phyloP scores from a whole-genome alignment of 2,797 vertebrate species.

The Squalus acanthias region DNA sequence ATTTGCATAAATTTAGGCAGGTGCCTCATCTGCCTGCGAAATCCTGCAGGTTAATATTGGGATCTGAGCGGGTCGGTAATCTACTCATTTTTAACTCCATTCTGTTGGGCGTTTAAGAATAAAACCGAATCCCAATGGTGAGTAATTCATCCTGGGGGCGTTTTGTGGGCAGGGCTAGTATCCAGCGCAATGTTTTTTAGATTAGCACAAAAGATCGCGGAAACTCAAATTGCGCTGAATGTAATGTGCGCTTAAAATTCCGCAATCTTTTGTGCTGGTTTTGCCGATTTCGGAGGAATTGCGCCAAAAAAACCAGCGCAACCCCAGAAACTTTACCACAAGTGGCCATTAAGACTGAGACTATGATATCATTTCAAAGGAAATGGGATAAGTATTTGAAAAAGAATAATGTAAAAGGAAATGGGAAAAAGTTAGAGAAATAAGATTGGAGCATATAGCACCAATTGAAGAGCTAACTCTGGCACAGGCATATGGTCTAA shows the following conservation, averaged over 20 bases:
- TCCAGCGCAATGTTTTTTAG: no score
- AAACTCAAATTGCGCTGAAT: no score
- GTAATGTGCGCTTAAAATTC: no score
- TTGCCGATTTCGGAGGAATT: no score
- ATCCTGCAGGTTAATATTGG: not conserved
- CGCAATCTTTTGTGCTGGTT: no score
- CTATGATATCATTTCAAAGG: not conserved
- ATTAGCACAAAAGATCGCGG: not conserved
- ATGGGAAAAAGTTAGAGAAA: not conserved
- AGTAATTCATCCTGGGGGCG: not conserved
- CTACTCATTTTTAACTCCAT: not conserved
- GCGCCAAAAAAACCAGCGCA: no score
- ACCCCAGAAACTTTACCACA: not conserved
- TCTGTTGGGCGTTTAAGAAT: not conserved
- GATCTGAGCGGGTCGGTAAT: not conserved
- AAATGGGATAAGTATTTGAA: not conserved
- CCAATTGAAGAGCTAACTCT: not conserved
- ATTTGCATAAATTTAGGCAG: not conserved
- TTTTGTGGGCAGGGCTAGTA: no score
- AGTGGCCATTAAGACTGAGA: not conserved
- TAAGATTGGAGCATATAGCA: not conserved
- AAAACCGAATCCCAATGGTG: not conserved
- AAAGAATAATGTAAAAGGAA: not conserved
- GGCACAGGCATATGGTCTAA: not conserved
- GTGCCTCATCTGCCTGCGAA: not conserved